Evolutionary conservation across 1,140 invertebrate species (phyloP).

Genomic region (Coelopa frigida): DNA sequence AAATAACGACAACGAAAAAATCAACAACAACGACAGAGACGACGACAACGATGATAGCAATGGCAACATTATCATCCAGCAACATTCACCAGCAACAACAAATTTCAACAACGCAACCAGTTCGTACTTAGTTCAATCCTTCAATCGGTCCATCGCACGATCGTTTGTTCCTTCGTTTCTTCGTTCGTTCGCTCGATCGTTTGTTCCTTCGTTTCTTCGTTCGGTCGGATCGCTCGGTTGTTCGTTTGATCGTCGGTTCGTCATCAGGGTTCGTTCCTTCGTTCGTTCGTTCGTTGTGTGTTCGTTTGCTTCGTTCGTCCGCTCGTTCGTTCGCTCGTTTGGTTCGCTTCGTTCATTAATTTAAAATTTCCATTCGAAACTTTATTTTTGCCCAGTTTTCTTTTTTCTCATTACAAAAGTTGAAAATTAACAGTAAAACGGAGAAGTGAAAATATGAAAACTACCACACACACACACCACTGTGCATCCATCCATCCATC

Average conservation of each 20-base stretch:
- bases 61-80: no score
- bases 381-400: slow-evolving; percentile 3
- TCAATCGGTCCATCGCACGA: slow-evolving; percentile 6
- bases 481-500: neutral
- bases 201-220: neutral
- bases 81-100: neutral
- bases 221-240: no score
- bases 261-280: slow-evolving; percentile 1
- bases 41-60: neutral
- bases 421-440: no score
- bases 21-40: neutral
- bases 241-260: neutral
- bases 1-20: slow-evolving; percentile 3
- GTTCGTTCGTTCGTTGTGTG: slow-evolving; percentile 4
- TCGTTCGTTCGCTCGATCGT: neutral
- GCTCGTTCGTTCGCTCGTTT: slow-evolving; percentile 18
- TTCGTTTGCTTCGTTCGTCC: slow-evolving; percentile 12
- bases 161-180: neutral
- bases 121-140: neutral
- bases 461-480: neutral
- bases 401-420: slow-evolving; percentile 6
- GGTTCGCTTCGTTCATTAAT: neutral
- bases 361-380: slow-evolving; percentile 12
- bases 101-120: neutral
- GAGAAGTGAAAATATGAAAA: slow-evolving; percentile 1